phyloP scores from a whole-genome alignment of 2,888 invertebrate genomes.

The Volucella zonaria region DNA sequence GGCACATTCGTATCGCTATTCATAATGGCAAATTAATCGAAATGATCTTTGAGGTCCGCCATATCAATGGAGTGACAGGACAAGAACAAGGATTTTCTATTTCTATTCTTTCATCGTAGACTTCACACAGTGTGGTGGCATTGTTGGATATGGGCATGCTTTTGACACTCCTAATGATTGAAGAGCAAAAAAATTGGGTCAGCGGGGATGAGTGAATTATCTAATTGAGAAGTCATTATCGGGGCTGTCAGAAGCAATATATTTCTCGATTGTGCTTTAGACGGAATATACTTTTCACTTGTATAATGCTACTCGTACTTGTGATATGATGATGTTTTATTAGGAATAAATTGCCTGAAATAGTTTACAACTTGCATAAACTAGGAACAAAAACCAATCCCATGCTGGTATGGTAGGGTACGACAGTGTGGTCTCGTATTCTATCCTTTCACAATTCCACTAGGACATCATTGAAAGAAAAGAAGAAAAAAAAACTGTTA shows the following conservation, averaged over 20 bases:
- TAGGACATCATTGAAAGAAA: neutral
- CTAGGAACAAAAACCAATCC: too few relatives aligned
- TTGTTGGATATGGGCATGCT: constrained; percentile 10
- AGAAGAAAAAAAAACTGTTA: constrained; percentile 19
- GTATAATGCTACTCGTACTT: neutral
- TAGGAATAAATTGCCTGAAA: neutral
- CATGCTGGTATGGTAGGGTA: too few relatives aligned
- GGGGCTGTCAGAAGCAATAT: constrained; percentile 31
- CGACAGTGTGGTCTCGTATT: too few relatives aligned
- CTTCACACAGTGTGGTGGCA: neutral
- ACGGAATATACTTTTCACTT: constrained; percentile 13
- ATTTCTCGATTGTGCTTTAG: neutral
- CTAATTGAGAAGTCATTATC: constrained; percentile 40
- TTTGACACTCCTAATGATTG: constrained; percentile 42
- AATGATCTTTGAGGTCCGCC: constrained; percentile 22
- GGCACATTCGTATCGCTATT: constrained; percentile 1
- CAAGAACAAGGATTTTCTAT: neutral
- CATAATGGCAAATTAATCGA: constrained; percentile 39
- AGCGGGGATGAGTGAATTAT: constrained; percentile 12
- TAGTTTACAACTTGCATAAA: neutral
- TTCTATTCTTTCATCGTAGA: constrained; percentile 14
- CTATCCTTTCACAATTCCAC: too few relatives aligned
- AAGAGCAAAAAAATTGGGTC: neutral
- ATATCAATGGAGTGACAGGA: constrained; percentile 20
- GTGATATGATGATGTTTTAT: neutral